Conservation (phyloP, 1,140 invertebrate genomes). For the Lethrus apterus region DNA sequence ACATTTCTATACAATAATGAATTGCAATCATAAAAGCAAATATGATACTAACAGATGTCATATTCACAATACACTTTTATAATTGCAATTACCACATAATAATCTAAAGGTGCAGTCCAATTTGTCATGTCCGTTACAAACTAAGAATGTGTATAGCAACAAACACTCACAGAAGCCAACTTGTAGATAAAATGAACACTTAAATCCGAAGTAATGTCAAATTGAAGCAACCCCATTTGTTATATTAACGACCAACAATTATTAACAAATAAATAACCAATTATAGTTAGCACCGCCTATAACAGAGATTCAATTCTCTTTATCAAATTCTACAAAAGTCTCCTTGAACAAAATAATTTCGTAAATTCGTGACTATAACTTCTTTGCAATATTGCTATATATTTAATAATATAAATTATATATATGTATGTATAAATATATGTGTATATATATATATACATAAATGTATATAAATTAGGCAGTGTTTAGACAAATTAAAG, state of each 20-base stretch:
- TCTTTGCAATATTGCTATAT: too few species aligned
- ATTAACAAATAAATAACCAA: slow-evolving; percentile 9
- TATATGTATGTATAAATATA: too few species aligned
- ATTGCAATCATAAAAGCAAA: slow-evolving; percentile 10
- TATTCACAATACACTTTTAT: slow-evolving; percentile 8
- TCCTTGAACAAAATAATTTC: neutral
- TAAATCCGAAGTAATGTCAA: slow-evolving; percentile 2
- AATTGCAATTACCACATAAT: slow-evolving; percentile 8
- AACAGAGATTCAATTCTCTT: slow-evolving; percentile 5
- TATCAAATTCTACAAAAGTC: neutral
- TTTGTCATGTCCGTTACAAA: slow-evolving; percentile 3
- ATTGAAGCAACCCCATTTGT: slow-evolving; percentile 3
- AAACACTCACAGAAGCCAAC: slow-evolving; percentile 5
- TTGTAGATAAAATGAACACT: neutral
- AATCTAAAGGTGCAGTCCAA: slow-evolving; percentile 9
- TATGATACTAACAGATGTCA: slow-evolving; percentile 1
- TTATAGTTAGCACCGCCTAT: slow-evolving; percentile 7
- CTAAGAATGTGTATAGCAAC: slow-evolving; percentile 1
- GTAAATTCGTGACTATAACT: too few species aligned
- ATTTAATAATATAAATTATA: too few species aligned
- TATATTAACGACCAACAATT: slow-evolving; percentile 10
- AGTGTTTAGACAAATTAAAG: too few species aligned
- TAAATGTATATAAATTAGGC: slow-evolving; percentile 3
- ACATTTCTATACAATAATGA: too few species aligned
- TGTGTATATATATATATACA: neutral